Conservation (phyloP, 2,113 vertebrate genomes). For the Pantherophis guttatus region DNA sequence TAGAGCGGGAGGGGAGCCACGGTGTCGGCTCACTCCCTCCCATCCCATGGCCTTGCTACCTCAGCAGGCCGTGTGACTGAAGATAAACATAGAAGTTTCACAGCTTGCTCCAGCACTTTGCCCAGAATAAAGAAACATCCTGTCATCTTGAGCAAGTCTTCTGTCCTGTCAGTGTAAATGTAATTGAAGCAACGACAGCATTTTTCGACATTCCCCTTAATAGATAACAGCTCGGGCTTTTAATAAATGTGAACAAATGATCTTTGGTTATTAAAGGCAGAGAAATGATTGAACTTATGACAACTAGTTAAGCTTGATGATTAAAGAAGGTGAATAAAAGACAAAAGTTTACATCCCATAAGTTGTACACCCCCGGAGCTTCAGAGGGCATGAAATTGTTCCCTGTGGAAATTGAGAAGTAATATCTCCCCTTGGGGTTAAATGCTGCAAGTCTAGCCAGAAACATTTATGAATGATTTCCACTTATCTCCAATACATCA, state of each 20-base stretch:
- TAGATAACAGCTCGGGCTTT: conserved; percentile 46
- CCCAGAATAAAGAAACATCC: background rate
- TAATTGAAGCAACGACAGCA: conserved; percentile 22
- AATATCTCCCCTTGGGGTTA: conserved; percentile 54
- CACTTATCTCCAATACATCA: conserved; percentile 39
- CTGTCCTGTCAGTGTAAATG: conserved; percentile 43
- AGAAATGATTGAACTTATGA: conserved; percentile 59
- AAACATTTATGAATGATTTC: conserved; percentile 56
- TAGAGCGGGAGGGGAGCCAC: conserved; percentile 48
- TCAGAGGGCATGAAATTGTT: conserved; percentile 54
- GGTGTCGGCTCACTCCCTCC: conserved; percentile 38
- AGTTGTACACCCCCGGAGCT: conserved; percentile 16
- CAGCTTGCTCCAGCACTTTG: conserved; percentile 40
- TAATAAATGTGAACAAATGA: conserved; percentile 46
- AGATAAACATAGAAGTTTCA: conserved; percentile 56
- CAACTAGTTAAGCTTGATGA: conserved; percentile 21
- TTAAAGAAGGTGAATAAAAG: conserved; percentile 42
- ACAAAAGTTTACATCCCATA: conserved; percentile 38
- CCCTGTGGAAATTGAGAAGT: conserved; percentile 48
- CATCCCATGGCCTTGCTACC: conserved; percentile 40
- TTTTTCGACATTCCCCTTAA: conserved; percentile 20
- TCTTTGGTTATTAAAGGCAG: conserved; percentile 44
- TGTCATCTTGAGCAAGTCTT: conserved; percentile 34
- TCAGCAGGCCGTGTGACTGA: conserved; percentile 50
- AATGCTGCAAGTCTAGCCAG: conserved; percentile 47